Conservation (phyloP, 2,888 invertebrate species). For the Trichopoda pennipes region DNA sequence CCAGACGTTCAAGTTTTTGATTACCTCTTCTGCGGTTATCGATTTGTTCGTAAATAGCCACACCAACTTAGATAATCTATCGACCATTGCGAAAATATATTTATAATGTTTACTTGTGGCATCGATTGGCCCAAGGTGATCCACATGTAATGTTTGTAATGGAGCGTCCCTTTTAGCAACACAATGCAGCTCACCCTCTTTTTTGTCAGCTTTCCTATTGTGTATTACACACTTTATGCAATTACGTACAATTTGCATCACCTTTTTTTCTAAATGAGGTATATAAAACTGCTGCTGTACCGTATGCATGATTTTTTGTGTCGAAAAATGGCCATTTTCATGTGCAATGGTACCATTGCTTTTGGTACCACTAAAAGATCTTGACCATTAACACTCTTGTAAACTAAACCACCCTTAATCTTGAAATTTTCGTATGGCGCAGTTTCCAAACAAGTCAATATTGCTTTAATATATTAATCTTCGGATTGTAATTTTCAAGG, state of each 20-base stretch:
- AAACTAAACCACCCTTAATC: conserved; percentile 47
- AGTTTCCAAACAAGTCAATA: conserved; percentile 2
- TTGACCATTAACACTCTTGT: conserved; percentile 42
- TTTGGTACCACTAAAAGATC: conserved; percentile 17
- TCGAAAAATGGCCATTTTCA: conserved; percentile 53
- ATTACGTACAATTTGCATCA: not conserved
- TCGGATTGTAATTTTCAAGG: not conserved
- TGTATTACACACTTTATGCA: no score
- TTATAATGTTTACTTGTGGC: not conserved
- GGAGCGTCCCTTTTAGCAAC: not conserved
- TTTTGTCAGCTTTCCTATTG: no score
- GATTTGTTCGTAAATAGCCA: conserved; percentile 25
- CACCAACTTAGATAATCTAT: conserved; percentile 24
- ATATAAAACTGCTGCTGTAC: conserved; percentile 50
- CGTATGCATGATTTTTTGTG: conserved; percentile 38
- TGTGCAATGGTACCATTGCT: conserved; percentile 8
- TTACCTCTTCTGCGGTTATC: not conserved
- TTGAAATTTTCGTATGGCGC: conserved; percentile 53
- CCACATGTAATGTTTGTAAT: no score
- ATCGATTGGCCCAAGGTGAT: not conserved
- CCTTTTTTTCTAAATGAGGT: no score
- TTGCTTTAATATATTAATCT: conserved; percentile 23
- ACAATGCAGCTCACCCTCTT: not conserved
- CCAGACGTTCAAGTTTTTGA: conserved; percentile 3
- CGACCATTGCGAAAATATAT: not conserved